These are phyloP conservation scores for Drosophila mulleri DNA, from an alignment of 2,888 invertebrate species.

Conservation along the genomic window DNA sequence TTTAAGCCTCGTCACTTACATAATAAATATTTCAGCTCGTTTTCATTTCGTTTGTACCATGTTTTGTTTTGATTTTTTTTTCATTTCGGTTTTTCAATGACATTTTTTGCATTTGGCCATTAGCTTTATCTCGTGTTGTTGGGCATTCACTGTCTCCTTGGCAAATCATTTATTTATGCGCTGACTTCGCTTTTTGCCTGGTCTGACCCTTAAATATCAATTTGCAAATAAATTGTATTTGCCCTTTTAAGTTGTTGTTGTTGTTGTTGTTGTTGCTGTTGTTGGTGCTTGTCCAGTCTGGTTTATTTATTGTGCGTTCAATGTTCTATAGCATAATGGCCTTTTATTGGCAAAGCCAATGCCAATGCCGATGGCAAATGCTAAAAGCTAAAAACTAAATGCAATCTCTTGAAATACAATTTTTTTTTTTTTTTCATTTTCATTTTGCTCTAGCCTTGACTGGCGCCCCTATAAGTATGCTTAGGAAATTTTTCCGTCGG, in stretches of 20 bases:
- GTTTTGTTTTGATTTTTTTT: neutral
- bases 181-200: conserved; percentile 31
- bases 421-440: conserved; percentile 27
- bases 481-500: conserved; percentile 31
- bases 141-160: conserved; percentile 13
- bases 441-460: conserved; percentile 1
- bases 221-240: conserved; percentile 79
- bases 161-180: conserved; percentile 26
- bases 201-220: conserved; percentile 78
- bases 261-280: conserved; percentile 7
- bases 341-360: conserved; percentile 65
- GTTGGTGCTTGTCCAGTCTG: conserved; percentile 31
- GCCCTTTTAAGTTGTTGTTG: conserved; percentile 51
- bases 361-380: conserved; percentile 31
- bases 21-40: neutral
- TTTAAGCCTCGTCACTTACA: neutral
- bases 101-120: conserved; percentile 58
- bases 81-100: conserved; percentile 25
- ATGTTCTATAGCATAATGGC: conserved; percentile 74
- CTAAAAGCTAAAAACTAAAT: conserved; percentile 51
- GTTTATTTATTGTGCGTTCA: conserved; percentile 68
- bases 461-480: conserved; percentile 67
- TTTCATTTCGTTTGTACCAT: conserved; percentile 21
- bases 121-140: conserved; percentile 36
- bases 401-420: conserved; percentile 60